A percentile compares a stretch with the other conserved stretches of the same genome.
These are phyloP conservation scores for Amphiura filiformis DNA, from an alignment of 35 echinoderm and acorn worm genomes.

Conservation along the genomic window DNA sequence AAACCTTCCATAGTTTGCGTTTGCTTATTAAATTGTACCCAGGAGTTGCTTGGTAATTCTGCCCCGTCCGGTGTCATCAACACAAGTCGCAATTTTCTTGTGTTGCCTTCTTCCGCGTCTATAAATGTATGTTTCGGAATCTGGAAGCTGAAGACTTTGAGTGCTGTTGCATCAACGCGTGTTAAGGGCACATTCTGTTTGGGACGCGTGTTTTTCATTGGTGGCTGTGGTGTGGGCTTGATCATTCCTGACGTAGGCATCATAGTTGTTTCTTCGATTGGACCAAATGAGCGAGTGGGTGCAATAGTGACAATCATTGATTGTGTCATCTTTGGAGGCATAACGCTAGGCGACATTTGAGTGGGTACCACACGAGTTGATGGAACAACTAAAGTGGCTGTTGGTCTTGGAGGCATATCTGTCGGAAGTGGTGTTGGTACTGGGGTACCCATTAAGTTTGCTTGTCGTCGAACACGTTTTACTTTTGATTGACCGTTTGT, in stretches of 20 bases:
- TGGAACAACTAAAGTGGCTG: conserved; percentile 6
- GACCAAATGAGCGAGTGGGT: conserved; percentile 11
- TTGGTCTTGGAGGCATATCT: conserved; percentile 49
- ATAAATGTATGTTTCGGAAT: conserved; percentile 62
- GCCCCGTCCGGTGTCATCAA: conserved; percentile 10
- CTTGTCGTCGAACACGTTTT: conserved; percentile 77
- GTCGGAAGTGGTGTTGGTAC: conserved; percentile 74
- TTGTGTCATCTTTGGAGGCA: conserved; percentile 4
- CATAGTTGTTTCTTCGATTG: conserved; percentile 40
- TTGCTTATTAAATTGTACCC: conserved; percentile 66
- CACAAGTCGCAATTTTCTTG: conserved; percentile 43
- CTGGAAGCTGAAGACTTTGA: conserved; percentile 36
- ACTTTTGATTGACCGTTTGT: conserved; percentile 53
- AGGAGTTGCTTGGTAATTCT: conserved; percentile 31
- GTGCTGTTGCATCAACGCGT: conserved; percentile 38
- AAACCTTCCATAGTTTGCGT: conserved; percentile 62
- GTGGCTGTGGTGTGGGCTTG: conserved; percentile 21
- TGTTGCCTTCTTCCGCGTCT: conserved; percentile 79
- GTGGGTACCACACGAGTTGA: neutral
- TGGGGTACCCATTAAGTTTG: conserved; percentile 61
- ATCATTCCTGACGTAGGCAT: conserved; percentile 20
- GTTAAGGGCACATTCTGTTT: conserved; percentile 22
- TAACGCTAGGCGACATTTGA: neutral
- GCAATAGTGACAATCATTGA: neutral
- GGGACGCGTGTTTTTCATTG: conserved; percentile 29